Conservation (phyloP, 2,888 invertebrate species). For the Baronia brevicornis region DNA sequence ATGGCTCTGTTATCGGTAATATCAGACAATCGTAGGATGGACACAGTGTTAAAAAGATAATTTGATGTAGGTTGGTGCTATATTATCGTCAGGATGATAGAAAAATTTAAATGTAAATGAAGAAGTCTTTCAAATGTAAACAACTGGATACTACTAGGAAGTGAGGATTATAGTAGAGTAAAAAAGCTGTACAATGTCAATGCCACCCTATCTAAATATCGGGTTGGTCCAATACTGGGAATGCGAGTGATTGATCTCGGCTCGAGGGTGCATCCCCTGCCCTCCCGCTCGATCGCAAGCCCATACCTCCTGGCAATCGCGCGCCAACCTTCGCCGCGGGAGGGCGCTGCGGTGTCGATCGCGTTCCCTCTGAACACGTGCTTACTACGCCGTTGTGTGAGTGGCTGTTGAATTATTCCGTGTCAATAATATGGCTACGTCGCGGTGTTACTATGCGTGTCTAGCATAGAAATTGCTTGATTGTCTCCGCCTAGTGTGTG, state of each 20-base stretch:
- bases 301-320: constrained; percentile 53
- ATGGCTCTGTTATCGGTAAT: too few relatives aligned
- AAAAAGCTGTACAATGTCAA: constrained; percentile 28
- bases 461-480: constrained; percentile 49
- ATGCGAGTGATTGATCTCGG: constrained; percentile 48
- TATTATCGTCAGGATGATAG: too few relatives aligned
- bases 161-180: constrained; percentile 5
- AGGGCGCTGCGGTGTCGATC: constrained; percentile 51
- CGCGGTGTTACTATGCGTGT: constrained; percentile 51
- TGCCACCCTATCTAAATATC: constrained; percentile 39
- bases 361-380: constrained; percentile 45
- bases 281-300: constrained; percentile 36
- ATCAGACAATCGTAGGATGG: too few relatives aligned
- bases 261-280: constrained; percentile 61
- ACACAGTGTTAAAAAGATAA: too few relatives aligned
- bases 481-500: constrained; percentile 48
- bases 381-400: constrained; percentile 48
- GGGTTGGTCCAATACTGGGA: constrained; percentile 35
- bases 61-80: too few relatives aligned
- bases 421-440: constrained; percentile 47
- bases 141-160: constrained; percentile 6
- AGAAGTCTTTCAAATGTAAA: too few relatives aligned
- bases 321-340: constrained; percentile 67
- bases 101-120: too few relatives aligned
- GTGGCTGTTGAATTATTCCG: constrained; percentile 55